Evolutionary conservation across 2,797 vertebrate species (phyloP), one percentile per base, ranked within the genome.

Genomic region (Parambassis ranga): DNA sequence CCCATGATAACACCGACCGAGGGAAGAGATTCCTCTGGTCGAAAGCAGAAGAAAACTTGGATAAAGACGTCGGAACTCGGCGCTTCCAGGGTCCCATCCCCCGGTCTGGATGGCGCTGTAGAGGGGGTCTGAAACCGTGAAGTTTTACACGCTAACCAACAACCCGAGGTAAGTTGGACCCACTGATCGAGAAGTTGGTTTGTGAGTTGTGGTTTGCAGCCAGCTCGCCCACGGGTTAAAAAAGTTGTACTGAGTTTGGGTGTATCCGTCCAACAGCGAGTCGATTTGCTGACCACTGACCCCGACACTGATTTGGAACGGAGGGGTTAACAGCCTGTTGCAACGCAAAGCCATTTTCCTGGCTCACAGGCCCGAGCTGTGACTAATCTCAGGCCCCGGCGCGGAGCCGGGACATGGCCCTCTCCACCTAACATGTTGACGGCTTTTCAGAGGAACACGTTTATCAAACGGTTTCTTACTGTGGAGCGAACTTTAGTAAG

Each of bases 301-400:
- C n/a, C n/a, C n/a, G n/a, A n/a, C n/a, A n/a, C n/a, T 5, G 16
- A 1, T 26, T 46, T 42, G 1, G 19, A 19, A 14, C 1, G 2
- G 32, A 23, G 42, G 46, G 41, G 59, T 39, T 6, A 60, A 27
- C 39, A 33, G 69, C 60, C 63, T 56, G 77, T 52, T 58, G 67
- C 52, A 10, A 0, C 2, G 41, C 8, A 57, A 70, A 84, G 82
- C 79, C 51, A 7, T 73, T 71, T 74, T 71, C 70, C 64, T 73
- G 79, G 63, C 65, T 71, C 73, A 7, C 67, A 84, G 85, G 86
- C 86, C 86, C 60, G 79, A 58, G 71, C 65, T 30, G 67, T 53
- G 81, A 77, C 81, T 82, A 83, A 86, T 71, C 81, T 71, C 52
- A 73, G 88, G 86, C 86, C 80, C 3, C 65, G 46, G 65, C 57